Base-by-base conservation (phyloP, 2,888 invertebrate species). In the Drosophila merina region DNA sequence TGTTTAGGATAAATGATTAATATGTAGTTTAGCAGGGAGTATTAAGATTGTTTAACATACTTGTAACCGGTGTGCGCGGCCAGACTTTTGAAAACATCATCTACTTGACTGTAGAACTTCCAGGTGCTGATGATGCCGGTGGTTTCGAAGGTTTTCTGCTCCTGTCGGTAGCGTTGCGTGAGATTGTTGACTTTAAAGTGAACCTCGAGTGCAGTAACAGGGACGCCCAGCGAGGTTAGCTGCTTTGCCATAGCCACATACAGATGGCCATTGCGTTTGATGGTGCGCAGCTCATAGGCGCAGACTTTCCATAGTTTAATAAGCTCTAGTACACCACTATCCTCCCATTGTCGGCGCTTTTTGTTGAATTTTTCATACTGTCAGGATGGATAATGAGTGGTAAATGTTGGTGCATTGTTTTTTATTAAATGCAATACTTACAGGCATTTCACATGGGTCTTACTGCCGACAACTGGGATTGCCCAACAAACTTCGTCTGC, bases 161-260 rank as follows among this genome's bases (percentile, higher is more conserved):
- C 91, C 80, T 91, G 91, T 66, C 91, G 85, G 59, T 91, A 91
- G 69, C 91, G 91, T 59, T 91, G 91, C 48, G 91, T 91, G 62
- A 91, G 81, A 88, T 91, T 91, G 69, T 91, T 91, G 12, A 91
- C 91, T 89, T 91, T 91, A 48, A 91, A 91, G 75, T 91, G 91
- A 63, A 91, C 91, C 91, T 91, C 91, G 33, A 91, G 81, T 74
- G 91, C 91, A 51, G 91, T 90, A 52, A 91, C 91, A 66, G 91
- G 90, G 81, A 91, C 90, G 76, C 91, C 91, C 73, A 91, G 88
- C 72, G 89, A 91, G 81, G 91, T 91, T 84, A 91, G 74, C 89
- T 91, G 91, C 77, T 91, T 91, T 77, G 91, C 91, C 91, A 91
- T 91, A 89, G 91, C 91, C 88, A 91, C 91, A 82, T 91, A 91